These are phyloP conservation scores for Tetragonula carbonaria DNA, from an alignment of 2,888 invertebrate species.

Conservation along the genomic window DNA sequence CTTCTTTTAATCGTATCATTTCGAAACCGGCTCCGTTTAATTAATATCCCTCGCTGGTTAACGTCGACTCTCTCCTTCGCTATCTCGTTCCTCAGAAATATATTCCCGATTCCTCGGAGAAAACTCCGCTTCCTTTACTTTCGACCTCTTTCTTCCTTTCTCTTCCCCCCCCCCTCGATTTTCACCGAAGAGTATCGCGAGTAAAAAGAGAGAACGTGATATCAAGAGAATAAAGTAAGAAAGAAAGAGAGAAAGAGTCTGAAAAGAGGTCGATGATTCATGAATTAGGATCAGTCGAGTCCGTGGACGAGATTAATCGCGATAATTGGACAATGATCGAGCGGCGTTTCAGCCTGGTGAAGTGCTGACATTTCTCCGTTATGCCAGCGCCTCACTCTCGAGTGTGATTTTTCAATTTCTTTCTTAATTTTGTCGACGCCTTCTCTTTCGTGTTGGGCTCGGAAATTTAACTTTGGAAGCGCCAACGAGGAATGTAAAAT, in stretches of 20 bases:
- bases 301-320: slow-evolving; percentile 14
- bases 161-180: not conserved
- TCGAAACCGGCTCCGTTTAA: slow-evolving; percentile 9
- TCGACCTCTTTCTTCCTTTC: not conserved
- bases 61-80: not conserved
- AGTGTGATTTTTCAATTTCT: too few species aligned
- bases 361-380: not conserved
- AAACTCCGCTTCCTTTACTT: too few species aligned
- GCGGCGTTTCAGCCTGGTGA: slow-evolving; percentile 5
- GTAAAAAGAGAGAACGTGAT: not conserved
- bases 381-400: not conserved
- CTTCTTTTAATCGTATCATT: too few species aligned
- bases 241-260: not conserved
- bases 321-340: slow-evolving; percentile 19
- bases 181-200: not conserved
- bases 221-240: too few species aligned
- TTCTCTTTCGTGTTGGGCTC: too few species aligned
- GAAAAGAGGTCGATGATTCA: not conserved
- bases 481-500: too few species aligned
- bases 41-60: not conserved
- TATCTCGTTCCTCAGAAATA: not conserved
- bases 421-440: too few species aligned
- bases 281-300: slow-evolving; percentile 35
- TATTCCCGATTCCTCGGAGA: too few species aligned
- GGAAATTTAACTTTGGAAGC: too few species aligned